Evolutionary conservation across 2,113 vertebrate genomes (phyloP).

Genomic region (Aix galericulata): DNA sequence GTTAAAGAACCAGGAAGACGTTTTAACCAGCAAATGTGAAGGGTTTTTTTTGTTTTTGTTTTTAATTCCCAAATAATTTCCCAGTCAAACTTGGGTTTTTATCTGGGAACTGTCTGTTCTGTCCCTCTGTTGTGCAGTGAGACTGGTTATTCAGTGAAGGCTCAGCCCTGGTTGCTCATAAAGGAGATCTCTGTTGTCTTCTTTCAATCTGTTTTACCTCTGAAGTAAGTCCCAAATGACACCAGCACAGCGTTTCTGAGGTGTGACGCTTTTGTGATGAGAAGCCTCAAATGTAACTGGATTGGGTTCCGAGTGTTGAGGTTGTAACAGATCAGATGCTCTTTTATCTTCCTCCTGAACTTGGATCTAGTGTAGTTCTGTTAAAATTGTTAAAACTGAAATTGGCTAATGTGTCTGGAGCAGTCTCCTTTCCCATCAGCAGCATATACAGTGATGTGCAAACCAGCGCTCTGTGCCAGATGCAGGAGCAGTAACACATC

Average conservation of each 20-base stretch:
- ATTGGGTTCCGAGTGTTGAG: background rate
- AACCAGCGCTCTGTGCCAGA: background rate
- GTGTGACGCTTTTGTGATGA: background rate
- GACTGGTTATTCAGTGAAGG: background rate
- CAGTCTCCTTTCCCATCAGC: background rate
- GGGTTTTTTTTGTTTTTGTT: background rate
- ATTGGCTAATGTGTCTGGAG: background rate
- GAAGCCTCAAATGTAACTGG: background rate
- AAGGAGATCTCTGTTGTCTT: background rate
- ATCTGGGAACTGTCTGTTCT: background rate
- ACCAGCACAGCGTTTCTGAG: background rate
- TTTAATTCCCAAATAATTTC: background rate
- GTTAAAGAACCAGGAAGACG: background rate
- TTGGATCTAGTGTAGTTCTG: background rate
- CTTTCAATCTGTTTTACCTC: background rate
- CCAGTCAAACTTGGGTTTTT: background rate
- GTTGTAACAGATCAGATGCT: background rate
- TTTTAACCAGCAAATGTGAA: background rate
- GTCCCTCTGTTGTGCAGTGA: background rate
- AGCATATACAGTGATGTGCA: background rate
- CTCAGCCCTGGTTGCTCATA: fast-evolving
- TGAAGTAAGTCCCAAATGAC: background rate
- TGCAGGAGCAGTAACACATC: background rate
- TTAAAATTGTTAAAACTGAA: background rate
- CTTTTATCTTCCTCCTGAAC: background rate